These are phyloP conservation scores for Melieria crassipennis DNA, from an alignment of 2,888 invertebrate species.

Conservation along the genomic window DNA sequence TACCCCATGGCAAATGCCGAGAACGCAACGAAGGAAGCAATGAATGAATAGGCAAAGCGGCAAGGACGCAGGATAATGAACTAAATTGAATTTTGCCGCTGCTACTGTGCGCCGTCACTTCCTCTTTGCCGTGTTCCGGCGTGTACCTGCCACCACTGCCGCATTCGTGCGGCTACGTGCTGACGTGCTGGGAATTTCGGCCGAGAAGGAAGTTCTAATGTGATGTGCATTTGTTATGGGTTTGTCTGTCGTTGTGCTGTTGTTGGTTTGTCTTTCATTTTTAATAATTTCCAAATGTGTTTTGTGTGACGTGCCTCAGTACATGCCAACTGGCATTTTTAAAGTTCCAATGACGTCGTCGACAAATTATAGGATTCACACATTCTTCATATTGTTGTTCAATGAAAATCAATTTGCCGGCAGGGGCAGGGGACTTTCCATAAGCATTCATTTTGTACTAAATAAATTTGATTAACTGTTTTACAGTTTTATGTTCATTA, in stretches of 20 bases:
- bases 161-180: background rate
- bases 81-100: conserved; percentile 27
- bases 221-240: too few relatives aligned
- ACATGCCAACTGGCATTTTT: too few relatives aligned
- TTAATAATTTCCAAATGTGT: conserved; percentile 11
- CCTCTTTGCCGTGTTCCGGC: background rate
- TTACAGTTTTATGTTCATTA: too few relatives aligned
- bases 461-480: too few relatives aligned
- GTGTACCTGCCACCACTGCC: conserved; percentile 1
- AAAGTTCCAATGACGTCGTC: too few relatives aligned
- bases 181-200: background rate
- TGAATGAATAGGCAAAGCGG: too few relatives aligned
- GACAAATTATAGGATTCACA: too few relatives aligned
- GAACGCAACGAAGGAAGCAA: background rate
- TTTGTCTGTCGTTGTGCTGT: background rate
- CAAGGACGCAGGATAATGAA: conserved; percentile 15
- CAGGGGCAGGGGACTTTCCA: too few relatives aligned
- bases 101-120: background rate
- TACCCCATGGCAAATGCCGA: background rate
- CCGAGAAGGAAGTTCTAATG: background rate
- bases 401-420: too few relatives aligned
- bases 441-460: too few relatives aligned
- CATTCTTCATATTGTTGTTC: too few relatives aligned
- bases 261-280: background rate
- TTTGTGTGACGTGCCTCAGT: background rate